phyloP scores from a whole-genome alignment of 2,797 vertebrate genomes.

The Petrocephalus sullivani region DNA sequence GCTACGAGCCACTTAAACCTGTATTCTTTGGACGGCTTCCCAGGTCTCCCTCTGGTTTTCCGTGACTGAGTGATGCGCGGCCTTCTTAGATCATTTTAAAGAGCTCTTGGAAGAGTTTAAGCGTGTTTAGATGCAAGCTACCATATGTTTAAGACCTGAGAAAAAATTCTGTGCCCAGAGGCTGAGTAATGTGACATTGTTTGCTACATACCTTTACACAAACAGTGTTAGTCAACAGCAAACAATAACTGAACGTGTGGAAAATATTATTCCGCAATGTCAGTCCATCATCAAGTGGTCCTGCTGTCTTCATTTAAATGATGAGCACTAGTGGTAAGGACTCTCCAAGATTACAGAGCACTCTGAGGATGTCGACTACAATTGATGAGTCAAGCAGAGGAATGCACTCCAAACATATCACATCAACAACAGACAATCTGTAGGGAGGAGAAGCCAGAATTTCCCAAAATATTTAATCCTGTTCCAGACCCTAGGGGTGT shows the following conservation, averaged over 20 bases:
- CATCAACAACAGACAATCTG: neutral
- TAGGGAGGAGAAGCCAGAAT: neutral
- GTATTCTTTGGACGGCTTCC: neutral
- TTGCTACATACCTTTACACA: neutral
- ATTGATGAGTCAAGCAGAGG: neutral
- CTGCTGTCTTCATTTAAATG: neutral
- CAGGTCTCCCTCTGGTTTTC: neutral
- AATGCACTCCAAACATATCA: neutral
- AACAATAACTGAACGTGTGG: neutral
- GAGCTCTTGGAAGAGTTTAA: neutral
- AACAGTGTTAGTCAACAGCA: neutral
- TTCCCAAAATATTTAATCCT: neutral
- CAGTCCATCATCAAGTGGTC: neutral
- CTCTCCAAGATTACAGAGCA: neutral
- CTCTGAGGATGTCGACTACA: neutral
- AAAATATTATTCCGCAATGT: neutral
- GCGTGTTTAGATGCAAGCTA: neutral
- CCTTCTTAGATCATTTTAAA: neutral
- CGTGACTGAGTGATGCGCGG: neutral
- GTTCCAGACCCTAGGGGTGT: neutral
- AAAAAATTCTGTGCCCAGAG: neutral
- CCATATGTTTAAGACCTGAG: neutral
- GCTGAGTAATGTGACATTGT: constrained; percentile 2
- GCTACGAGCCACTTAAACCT: neutral
- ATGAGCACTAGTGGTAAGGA: neutral